These are phyloP conservation scores for Zonitis immaculata DNA, from an alignment of 2,888 invertebrate species.

Conservation along the genomic window DNA sequence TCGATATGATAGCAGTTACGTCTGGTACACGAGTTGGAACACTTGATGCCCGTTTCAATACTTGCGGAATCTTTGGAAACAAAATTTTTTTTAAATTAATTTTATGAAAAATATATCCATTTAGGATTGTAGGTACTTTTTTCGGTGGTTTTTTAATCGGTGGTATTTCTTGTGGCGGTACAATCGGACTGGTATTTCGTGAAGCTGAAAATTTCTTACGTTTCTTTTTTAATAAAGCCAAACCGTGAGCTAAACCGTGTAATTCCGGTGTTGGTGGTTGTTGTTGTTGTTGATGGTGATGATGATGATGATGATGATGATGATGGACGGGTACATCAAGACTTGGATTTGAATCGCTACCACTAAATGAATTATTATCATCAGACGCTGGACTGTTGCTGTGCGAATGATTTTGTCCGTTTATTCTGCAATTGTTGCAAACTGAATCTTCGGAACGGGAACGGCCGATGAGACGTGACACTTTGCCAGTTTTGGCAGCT, in stretches of 20 bases:
- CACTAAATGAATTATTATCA: conserved; percentile 68
- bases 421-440: conserved; percentile 52
- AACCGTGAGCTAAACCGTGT: conserved; percentile 54
- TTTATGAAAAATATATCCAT: too few species aligned
- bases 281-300: conserved; percentile 27
- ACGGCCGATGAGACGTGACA: conserved; percentile 74
- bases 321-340: conserved; percentile 43
- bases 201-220: conserved; percentile 81
- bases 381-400: conserved; percentile 59
- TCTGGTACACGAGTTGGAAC: conserved; percentile 59
- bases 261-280: conserved; percentile 31
- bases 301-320: conserved; percentile 30
- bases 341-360: conserved; percentile 68
- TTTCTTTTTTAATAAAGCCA: conserved; percentile 73
- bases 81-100: too few species aligned
- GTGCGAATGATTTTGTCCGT: conserved; percentile 52
- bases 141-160: conserved; percentile 32
- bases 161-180: too few species aligned
- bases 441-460: conserved; percentile 83
- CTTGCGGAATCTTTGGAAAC: conserved; percentile 48
- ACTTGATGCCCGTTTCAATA: conserved; percentile 66
- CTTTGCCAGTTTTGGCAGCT: conserved; percentile 76
- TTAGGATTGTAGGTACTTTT: too few species aligned
- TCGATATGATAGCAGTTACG: conserved; percentile 41
- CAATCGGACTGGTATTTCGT: conserved; percentile 60